A percentile compares a stretch with the other conserved stretches of the same genome.
Evolutionary conservation across 2,113 vertebrate species (phyloP).

Genomic region (Ranitomeya variabilis): DNA sequence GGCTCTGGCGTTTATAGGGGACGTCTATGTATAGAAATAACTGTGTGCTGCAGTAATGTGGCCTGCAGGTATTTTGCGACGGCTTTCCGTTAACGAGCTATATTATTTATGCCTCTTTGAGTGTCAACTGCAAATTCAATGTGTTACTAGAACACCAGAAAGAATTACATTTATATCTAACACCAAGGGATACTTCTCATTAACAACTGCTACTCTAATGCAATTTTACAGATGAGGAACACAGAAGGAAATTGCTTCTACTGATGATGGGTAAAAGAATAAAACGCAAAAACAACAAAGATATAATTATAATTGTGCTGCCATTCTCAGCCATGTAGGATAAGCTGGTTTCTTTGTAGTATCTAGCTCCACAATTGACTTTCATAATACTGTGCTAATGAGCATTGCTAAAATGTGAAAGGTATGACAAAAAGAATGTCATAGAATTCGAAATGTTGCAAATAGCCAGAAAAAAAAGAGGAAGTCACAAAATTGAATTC

Average conservation of each 20-base stretch:
- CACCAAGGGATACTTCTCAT: slow-evolving; percentile 33
- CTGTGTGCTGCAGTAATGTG: slow-evolving; percentile 39
- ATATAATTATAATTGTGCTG: background rate
- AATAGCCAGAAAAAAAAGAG: background rate
- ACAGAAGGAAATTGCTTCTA: slow-evolving; percentile 22
- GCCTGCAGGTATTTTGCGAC: slow-evolving; percentile 39
- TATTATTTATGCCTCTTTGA: slow-evolving; percentile 34
- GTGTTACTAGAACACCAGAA: slow-evolving; percentile 45
- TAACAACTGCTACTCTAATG: slow-evolving; percentile 37
- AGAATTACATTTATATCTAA: slow-evolving; percentile 33
- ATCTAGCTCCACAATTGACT: background rate
- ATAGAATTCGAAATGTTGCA: background rate
- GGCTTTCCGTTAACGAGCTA: slow-evolving; percentile 35
- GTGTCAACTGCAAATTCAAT: slow-evolving; percentile 28
- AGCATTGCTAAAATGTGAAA: background rate
- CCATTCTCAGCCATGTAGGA: background rate
- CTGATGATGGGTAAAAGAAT: slow-evolving; percentile 22
- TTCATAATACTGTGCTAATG: background rate
- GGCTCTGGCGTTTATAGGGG: slow-evolving; percentile 26
- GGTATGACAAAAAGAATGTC: background rate
- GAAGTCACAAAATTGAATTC: too few species aligned
- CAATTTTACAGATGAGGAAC: slow-evolving; percentile 41
- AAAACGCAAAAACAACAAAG: slow-evolving; percentile 15
- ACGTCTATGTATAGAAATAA: slow-evolving; percentile 34
- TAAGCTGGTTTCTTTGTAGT: background rate